Evolutionary conservation across 2,113 vertebrate species (phyloP).

Genomic region (Sebastes fasciatus): DNA sequence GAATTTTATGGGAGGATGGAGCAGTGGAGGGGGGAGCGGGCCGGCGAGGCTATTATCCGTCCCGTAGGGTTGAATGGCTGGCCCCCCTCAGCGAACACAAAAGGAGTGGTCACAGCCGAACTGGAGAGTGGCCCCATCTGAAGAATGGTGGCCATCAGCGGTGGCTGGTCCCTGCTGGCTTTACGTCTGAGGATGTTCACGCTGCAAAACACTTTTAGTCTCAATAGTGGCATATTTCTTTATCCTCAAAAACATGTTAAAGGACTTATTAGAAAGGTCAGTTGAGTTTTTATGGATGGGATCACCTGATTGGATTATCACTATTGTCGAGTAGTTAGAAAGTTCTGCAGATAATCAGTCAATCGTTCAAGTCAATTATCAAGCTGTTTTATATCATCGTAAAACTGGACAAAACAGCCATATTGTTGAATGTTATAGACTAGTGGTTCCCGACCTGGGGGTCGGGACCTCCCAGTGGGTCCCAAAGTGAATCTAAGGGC

Average conservation of each 20-base stretch:
- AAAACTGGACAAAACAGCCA: neutral
- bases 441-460: neutral
- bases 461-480: neutral
- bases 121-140: conserved; percentile 71
- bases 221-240: conserved; percentile 36
- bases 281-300: neutral
- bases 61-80: conserved; percentile 78
- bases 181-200: conserved; percentile 49
- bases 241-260: conserved; percentile 4
- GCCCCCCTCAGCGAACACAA: conserved; percentile 74
- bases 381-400: neutral
- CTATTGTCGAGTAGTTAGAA: neutral
- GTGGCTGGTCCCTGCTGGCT: conserved; percentile 50
- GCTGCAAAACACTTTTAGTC: conserved; percentile 32
- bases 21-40: conserved; percentile 60
- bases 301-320: neutral
- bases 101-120: conserved; percentile 76
- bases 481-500: neutral
- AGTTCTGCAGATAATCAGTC: neutral
- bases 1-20: conserved; percentile 70
- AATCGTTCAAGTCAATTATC: neutral
- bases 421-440: neutral
- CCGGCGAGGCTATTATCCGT: conserved; percentile 80
- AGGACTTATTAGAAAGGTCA: conserved; percentile 6
- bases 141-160: conserved; percentile 70